phyloP scores from a whole-genome alignment of 2,888 invertebrate genomes.

The Tromatobia lineatoria region DNA sequence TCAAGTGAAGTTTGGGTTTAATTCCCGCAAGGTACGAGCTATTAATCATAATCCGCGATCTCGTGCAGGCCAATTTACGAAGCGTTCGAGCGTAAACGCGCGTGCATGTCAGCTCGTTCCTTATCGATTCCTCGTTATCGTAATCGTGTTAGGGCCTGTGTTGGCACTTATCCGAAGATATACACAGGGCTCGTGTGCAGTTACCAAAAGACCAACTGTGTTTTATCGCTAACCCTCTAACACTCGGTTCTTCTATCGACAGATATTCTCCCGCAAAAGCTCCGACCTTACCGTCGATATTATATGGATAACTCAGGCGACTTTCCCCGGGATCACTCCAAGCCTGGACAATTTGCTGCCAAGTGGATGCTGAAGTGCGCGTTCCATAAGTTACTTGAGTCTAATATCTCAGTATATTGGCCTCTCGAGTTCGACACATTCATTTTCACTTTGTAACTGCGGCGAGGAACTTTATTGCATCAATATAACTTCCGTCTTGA shows the following conservation, averaged over 20 bases:
- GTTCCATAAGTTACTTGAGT: slow-evolving; percentile 18
- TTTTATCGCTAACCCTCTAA: slow-evolving; percentile 57
- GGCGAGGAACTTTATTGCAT: neutral
- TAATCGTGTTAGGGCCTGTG: slow-evolving; percentile 61
- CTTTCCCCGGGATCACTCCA: neutral
- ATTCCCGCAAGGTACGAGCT: slow-evolving; percentile 69
- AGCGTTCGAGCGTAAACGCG: slow-evolving; percentile 64
- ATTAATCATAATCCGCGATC: slow-evolving; percentile 73
- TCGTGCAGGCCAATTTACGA: slow-evolving; percentile 71
- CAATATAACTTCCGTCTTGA: neutral
- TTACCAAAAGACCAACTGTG: slow-evolving; percentile 60
- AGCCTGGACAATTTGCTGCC: slow-evolving; percentile 6
- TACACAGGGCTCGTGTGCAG: slow-evolving; percentile 58
- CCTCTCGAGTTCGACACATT: neutral
- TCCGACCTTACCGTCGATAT: neutral
- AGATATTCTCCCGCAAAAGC: slow-evolving; percentile 41
- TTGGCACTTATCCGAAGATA: slow-evolving; percentile 66
- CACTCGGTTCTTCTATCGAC: slow-evolving; percentile 16
- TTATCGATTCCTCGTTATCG: slow-evolving; percentile 68
- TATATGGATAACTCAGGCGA: slow-evolving; percentile 10
- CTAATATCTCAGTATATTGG: neutral
- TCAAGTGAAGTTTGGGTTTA: slow-evolving; percentile 69
- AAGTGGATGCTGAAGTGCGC: neutral
- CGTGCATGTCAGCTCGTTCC: slow-evolving; percentile 58
- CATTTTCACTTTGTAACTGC: neutral